Percentiles rank a stretch among this genome's conserved stretches.
Conservation (phyloP, 2,888 invertebrate genomes). For the Synanthedon formicaeformis region DNA sequence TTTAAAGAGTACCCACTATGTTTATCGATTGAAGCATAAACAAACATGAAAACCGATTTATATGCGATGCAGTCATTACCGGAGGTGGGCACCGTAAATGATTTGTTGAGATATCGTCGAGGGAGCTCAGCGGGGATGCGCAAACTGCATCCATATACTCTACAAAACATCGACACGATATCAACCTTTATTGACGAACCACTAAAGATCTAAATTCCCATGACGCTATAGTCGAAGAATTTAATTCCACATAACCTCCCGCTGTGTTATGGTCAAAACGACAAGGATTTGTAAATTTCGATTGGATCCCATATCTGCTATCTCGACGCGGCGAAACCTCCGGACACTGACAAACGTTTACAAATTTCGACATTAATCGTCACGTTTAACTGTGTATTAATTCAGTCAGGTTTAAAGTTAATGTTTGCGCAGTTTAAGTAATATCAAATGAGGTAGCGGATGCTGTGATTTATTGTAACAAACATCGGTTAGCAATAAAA, state of each 20-base stretch:
- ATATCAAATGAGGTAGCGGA: slow-evolving; percentile 46
- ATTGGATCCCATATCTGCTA: slow-evolving; percentile 63
- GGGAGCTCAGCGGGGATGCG: slow-evolving; percentile 62
- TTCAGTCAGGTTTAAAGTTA: not conserved
- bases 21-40: slow-evolving; percentile 27
- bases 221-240: slow-evolving; percentile 26
- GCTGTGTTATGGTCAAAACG: slow-evolving; percentile 60
- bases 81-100: slow-evolving; percentile 63
- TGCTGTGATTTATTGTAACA: slow-evolving; percentile 55
- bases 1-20: not conserved
- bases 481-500: slow-evolving; percentile 47
- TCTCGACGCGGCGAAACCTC: slow-evolving; percentile 46
- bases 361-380: slow-evolving; percentile 57
- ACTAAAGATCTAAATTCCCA: slow-evolving; percentile 27
- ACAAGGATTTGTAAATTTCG: slow-evolving; percentile 66
- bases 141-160: slow-evolving; percentile 55
- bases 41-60: slow-evolving; percentile 16
- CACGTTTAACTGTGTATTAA: not conserved
- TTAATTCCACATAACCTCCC: slow-evolving; percentile 63
- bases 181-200: slow-evolving; percentile 23
- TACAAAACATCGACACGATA: slow-evolving; percentile 18
- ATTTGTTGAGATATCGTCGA: slow-evolving; percentile 68
- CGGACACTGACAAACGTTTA: slow-evolving; percentile 61
- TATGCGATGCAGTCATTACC: slow-evolving; percentile 61
- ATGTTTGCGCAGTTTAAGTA: slow-evolving; percentile 20